phyloP scores from a whole-genome alignment of 1,140 invertebrate genomes.

The Nephila pilipes region DNA sequence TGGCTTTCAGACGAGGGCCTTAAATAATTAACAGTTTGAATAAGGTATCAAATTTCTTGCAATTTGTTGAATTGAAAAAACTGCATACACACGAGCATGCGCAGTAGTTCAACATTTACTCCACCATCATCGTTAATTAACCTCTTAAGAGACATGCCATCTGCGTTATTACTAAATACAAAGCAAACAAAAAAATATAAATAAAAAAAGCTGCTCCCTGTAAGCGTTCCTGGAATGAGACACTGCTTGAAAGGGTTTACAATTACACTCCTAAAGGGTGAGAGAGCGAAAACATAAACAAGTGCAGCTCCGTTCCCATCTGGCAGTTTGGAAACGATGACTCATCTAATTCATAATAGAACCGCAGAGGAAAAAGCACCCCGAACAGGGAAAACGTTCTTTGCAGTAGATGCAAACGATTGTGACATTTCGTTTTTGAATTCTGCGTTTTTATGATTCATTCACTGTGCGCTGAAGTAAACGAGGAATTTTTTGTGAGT shows the following conservation, averaged over 20 bases:
- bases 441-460: conserved; percentile 11
- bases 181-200: background rate
- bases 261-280: conserved; percentile 1
- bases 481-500: background rate
- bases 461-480: background rate
- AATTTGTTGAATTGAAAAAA: no score
- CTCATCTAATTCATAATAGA: background rate
- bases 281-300: conserved; percentile 20
- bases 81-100: background rate
- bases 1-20: no score
- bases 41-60: no score
- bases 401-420: background rate
- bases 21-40: no score
- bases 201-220: background rate
- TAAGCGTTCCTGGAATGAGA: conserved; percentile 10
- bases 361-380: background rate
- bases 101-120: background rate
- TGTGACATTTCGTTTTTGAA: background rate
- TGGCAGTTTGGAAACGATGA: background rate
- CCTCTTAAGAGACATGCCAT: background rate
- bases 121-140: background rate
- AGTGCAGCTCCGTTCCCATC: background rate
- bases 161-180: background rate
- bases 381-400: background rate
- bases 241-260: background rate